Conservation (phyloP, 2,113 vertebrate species). For the Lamprotornis superbus region DNA sequence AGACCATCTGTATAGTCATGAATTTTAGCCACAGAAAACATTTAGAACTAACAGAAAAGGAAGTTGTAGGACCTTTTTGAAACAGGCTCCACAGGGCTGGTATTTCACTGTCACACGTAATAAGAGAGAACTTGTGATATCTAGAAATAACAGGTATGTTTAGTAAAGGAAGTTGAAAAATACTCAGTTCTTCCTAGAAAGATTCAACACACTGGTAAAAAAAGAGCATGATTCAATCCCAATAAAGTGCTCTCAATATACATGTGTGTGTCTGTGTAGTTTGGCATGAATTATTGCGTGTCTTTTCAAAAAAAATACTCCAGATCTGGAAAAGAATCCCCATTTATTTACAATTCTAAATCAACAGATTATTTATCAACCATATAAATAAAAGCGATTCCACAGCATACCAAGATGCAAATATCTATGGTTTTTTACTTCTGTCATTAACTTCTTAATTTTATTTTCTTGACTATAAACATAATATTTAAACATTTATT, state of each 20-base stretch:
- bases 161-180: neutral
- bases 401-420: neutral
- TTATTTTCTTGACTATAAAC: neutral
- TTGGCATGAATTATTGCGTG: neutral
- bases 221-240: neutral
- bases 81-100: neutral
- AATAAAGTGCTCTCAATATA: neutral
- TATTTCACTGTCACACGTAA: neutral
- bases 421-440: neutral
- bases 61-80: conserved; percentile 20
- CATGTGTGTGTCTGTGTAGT: neutral
- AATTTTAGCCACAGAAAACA: conserved; percentile 54
- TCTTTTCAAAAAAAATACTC: neutral
- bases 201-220: neutral
- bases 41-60: neutral
- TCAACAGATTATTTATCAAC: neutral
- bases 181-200: neutral
- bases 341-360: neutral
- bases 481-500: neutral
- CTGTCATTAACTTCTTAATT: neutral
- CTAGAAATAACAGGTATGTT: neutral
- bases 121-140: neutral
- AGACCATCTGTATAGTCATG: conserved; percentile 38
- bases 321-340: neutral
- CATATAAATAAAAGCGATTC: neutral